Percentiles rank a stretch among this genome's conserved stretches.
Conservation (phyloP, 1,140 invertebrate genomes). For the Venturia canescens region DNA sequence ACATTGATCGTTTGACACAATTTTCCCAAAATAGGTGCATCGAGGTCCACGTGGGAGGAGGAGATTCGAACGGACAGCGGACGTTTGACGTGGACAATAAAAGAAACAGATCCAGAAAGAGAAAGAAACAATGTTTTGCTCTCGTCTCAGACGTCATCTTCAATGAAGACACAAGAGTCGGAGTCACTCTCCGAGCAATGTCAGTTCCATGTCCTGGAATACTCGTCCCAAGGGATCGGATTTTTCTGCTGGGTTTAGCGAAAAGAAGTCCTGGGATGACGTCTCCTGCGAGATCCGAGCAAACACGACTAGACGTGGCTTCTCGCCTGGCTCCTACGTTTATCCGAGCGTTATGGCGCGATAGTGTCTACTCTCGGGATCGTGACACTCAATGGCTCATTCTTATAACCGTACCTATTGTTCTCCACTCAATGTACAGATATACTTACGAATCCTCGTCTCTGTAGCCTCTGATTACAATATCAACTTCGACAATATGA, state of each 20-base stretch:
- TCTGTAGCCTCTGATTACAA: too few relatives aligned
- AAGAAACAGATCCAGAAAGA: not conserved
- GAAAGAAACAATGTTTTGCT: constrained; percentile 40
- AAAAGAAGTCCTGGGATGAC: constrained; percentile 59
- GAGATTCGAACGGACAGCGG: constrained; percentile 78
- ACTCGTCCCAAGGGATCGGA: constrained; percentile 70
- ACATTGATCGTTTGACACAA: constrained; percentile 31
- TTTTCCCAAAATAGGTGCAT: constrained; percentile 42
- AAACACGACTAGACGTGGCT: constrained; percentile 68
- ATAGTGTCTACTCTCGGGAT: constrained; percentile 18
- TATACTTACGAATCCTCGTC: not conserved
- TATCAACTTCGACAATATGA: too few relatives aligned
- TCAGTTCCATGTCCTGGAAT: constrained; percentile 71
- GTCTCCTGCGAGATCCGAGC: constrained; percentile 55
- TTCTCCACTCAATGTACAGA: too few relatives aligned
- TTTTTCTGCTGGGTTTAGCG: constrained; percentile 58
- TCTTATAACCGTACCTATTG: not conserved
- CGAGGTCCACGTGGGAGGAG: constrained; percentile 27
- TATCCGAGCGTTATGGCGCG: constrained; percentile 34
- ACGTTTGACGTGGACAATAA: constrained; percentile 36
- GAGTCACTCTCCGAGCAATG: constrained; percentile 65
- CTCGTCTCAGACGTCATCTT: constrained; percentile 66
- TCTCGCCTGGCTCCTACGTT: constrained; percentile 47
- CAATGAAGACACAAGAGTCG: constrained; percentile 67
- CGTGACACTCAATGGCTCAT: not conserved